These are phyloP conservation scores for Microcebus murinus DNA, from an alignment of 2,113 vertebrate species.

Conservation along the genomic window DNA sequence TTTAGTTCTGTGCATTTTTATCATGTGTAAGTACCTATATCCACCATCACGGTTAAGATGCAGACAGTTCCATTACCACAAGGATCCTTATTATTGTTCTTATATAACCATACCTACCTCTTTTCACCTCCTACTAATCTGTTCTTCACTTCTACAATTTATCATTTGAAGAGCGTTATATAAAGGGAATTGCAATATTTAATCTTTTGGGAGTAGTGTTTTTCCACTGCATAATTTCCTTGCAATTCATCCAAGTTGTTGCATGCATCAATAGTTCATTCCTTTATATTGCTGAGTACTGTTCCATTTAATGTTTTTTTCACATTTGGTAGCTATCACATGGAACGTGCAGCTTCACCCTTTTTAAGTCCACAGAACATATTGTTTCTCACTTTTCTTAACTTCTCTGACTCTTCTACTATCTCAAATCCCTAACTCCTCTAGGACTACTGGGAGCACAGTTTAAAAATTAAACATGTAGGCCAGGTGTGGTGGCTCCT, in stretches of 20 bases:
- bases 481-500: no score
- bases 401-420: neutral
- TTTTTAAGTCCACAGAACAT: neutral
- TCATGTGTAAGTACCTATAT: neutral
- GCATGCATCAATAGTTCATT: neutral
- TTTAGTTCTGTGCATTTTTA: neutral
- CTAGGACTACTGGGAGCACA: neutral
- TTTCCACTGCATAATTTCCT: neutral
- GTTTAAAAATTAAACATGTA: neutral
- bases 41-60: neutral
- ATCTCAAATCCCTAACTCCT: neutral
- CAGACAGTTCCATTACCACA: neutral
- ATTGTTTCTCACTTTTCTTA: slow-evolving; percentile 18
- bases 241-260: slow-evolving; percentile 15
- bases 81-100: neutral
- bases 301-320: slow-evolving; percentile 34
- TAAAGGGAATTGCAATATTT: slow-evolving; percentile 43
- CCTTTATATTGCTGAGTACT: slow-evolving; percentile 14
- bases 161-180: slow-evolving; percentile 39
- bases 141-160: slow-evolving; percentile 24
- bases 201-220: neutral
- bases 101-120: neutral
- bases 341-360: neutral
- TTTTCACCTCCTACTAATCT: neutral
- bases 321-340: neutral